Evolutionary conservation across 2,113 vertebrate genomes (phyloP).

Genomic region (Australoheros scitulus): DNA sequence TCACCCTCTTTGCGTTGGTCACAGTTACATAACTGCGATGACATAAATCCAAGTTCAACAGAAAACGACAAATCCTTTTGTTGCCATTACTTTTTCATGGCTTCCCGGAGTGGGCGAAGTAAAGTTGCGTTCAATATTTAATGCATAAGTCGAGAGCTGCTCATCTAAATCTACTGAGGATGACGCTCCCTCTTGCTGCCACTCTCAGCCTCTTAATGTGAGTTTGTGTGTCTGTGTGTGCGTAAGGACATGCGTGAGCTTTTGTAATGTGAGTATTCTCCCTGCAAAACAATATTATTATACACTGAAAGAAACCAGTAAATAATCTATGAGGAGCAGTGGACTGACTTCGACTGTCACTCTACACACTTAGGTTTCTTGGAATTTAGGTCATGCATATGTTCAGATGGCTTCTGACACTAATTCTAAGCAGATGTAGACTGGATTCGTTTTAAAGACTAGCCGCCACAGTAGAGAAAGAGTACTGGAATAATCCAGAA

Average conservation of each 20-base stretch:
- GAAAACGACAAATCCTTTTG: constrained; percentile 68
- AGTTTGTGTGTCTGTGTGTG: constrained; percentile 2
- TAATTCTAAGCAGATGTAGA: constrained; percentile 39
- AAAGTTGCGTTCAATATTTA: constrained; percentile 72
- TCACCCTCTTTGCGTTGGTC: neutral
- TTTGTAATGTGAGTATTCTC: constrained; percentile 28
- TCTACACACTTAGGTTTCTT: constrained; percentile 41
- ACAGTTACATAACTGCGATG: constrained; percentile 40
- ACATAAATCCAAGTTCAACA: constrained; percentile 31
- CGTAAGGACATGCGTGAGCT: constrained; percentile 11
- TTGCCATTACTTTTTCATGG: constrained; percentile 76
- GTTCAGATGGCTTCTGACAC: constrained; percentile 9
- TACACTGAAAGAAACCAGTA: constrained; percentile 26
- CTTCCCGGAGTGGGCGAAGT: constrained; percentile 42
- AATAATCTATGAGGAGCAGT: constrained; percentile 62
- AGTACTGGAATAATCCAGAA: constrained; percentile 40
- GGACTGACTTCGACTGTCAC: constrained; percentile 46
- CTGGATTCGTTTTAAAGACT: constrained; percentile 36
- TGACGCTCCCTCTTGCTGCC: constrained; percentile 36
- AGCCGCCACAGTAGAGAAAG: constrained; percentile 24
- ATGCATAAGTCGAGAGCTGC: constrained; percentile 47
- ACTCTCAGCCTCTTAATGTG: constrained; percentile 3
- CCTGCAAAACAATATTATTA: constrained; percentile 42
- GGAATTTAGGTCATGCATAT: constrained; percentile 55
- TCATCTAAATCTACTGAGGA: constrained; percentile 35